Base-by-base conservation (phyloP, 2,888 invertebrate species). In the Hyalella azteca region DNA sequence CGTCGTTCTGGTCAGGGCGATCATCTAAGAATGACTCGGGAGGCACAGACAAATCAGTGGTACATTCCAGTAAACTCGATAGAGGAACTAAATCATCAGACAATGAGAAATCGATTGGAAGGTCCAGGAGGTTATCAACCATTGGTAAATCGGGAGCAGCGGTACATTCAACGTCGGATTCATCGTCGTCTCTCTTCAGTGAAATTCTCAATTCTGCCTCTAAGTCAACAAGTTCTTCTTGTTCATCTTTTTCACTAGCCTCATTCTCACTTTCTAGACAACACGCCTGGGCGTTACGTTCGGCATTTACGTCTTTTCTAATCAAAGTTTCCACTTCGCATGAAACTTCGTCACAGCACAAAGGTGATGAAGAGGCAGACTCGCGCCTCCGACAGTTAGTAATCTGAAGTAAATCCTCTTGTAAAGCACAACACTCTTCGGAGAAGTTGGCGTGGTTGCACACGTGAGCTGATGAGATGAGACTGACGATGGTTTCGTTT, bases 171-270 rank as follows among this genome's bases (percentile, higher is more conserved):
- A 49, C 48, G 32, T 76, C 49, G 13, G 49, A 48, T 54, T 87
- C 87, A 26, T 87, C 88, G 2, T 87, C 88, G 60, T 88, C 80
- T 39, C 59, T 41, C 54, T 77, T 41, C 36, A 79, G 49, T 32
- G 79, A 49, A 22, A 79, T 60, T 36, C 77, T 40, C 73, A 78
- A 48, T 78, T 81, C 66, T 77, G 81, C 88, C 15, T 88, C 88
- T n/a, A 39, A 22, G 36, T 50, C 54, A 7, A 66, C 66, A 36
- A 66, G 66, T n/a, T 81, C 81, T 40, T 76, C 73, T 39, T 78
- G 66, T 54, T 41, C 59, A 41, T 78, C 78, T 40, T 78, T 45
- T 48, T 66, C 75, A 75, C 78, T 77, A 40, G 66, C 76, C 54
- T 66, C 78, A 41, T 75, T 78, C 40, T 76, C 77, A 66, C 29